Conservation (phyloP, 2,113 vertebrate genomes). For the Jaculus jaculus region DNA sequence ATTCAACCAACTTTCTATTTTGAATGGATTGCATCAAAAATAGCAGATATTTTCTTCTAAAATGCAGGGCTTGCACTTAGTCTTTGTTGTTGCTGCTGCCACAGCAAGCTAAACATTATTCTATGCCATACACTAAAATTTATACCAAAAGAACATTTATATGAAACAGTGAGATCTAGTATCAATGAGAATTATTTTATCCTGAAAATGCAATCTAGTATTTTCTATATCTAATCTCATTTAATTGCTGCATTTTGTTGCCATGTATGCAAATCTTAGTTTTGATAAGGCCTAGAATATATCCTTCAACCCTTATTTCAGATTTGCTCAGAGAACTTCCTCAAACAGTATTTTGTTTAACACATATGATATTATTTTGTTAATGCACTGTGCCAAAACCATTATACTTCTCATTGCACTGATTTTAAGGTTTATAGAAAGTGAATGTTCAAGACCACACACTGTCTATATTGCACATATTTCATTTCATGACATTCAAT, state of each 20-base stretch:
- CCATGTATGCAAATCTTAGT: neutral
- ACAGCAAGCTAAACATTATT: neutral
- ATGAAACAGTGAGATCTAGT: neutral
- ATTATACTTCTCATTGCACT: neutral
- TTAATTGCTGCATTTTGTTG: neutral
- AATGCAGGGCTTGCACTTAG: neutral
- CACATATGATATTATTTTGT: neutral
- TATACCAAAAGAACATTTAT: neutral
- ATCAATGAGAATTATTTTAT: conserved; percentile 36
- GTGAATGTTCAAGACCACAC: neutral
- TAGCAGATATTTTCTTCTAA: conserved; percentile 28
- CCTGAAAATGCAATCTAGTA: neutral
- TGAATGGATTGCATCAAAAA: neutral
- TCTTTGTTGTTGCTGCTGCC: neutral
- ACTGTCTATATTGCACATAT: neutral
- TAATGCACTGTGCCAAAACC: neutral
- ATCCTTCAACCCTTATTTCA: neutral
- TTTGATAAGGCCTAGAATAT: neutral
- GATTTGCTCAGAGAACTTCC: neutral
- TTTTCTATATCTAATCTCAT: neutral
- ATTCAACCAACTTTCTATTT: conserved; percentile 27
- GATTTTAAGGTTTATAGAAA: neutral
- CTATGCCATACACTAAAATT: neutral
- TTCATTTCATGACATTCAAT: neutral
- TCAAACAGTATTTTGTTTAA: neutral